Base-by-base conservation (phyloP, 2,888 invertebrate species). In the Bruchidius siliquastri region DNA sequence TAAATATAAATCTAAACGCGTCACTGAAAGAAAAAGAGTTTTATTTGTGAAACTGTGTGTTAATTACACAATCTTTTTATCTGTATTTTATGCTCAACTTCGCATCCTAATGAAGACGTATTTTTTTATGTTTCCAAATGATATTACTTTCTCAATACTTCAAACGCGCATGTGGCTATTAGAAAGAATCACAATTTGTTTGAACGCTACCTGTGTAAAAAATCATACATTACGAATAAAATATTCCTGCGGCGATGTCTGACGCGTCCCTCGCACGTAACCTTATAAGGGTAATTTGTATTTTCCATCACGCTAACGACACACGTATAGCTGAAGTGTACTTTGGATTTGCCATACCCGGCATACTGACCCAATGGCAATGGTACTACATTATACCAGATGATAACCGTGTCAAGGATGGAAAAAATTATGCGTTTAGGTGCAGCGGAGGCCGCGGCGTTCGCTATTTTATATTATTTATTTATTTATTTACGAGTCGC, bases 341-440 rank as follows among this genome's bases (percentile, higher is more conserved):
- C 49, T 49, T 49, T 49, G 49, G 49, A 3, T 49, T 13, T 1
- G 49, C 18, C 13, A 18, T 18, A 49, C 49, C 49, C 49, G 84
- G 82, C 83, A 82, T 79, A 83, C 80, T 83, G 78, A 82, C 83
- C 84, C 82, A 85, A 80, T 84, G 81, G 80, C 82, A 82, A 80
- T 82, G 82, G 81, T 81, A 83, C 81, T 78, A 81, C 79, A 77
- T 80, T 73, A 75, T 75, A 73, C 73, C 74, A 72, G 75, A 76
- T 76, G 78, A 76, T 76, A 78, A 78, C 72, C 74, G 74, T 78
- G 78, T 77, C 78, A 78, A 78, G 78, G 78, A 74, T 78, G 75
- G 74, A 78, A 78, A 77, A 78, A 77, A 74, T 49, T 49, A 49
- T 73, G 73, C 72, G 77, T 76, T 75, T 74, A 77, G 78, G 78